phyloP scores from a whole-genome alignment of 2,113 vertebrate species.

The Scomber scombrus region DNA sequence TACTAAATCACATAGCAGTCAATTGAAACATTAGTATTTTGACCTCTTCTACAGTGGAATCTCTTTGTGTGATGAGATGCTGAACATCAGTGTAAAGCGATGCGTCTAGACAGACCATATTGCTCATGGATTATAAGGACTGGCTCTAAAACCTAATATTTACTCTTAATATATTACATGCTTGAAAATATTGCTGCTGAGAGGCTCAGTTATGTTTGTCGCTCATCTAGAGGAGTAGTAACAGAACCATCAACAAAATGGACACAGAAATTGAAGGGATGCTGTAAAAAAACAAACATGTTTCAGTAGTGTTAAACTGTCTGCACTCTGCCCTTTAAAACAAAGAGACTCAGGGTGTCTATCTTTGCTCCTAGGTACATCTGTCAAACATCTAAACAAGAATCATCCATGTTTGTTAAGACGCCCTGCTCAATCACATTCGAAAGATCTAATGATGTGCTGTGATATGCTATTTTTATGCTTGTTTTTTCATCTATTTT shows the following conservation, averaged over 20 bases:
- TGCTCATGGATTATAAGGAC: not conserved
- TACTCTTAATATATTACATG: conserved; percentile 3
- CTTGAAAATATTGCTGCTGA: not conserved
- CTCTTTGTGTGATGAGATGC: conserved; percentile 2
- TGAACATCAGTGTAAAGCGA: conserved; percentile 7
- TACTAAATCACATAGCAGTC: not conserved
- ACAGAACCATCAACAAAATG: not conserved
- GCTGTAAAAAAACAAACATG: not conserved
- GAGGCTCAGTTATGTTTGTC: conserved; percentile 8
- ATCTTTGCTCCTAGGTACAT: not conserved
- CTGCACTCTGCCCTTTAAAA: not conserved
- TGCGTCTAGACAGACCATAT: conserved; percentile 22
- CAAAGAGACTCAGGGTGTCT: not conserved
- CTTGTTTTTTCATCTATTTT: not conserved
- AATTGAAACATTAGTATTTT: not conserved
- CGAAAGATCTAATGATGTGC: not conserved
- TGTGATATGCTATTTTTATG: conserved; percentile 42
- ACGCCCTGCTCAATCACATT: conserved; percentile 4
- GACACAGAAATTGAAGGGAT: not conserved
- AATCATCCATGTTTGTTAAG: conserved; percentile 9
- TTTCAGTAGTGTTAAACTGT: not conserved
- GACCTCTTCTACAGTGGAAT: not conserved
- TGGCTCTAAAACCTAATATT: conserved; percentile 19
- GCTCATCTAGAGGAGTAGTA: conserved; percentile 7
- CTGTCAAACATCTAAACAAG: not conserved